phyloP scores from a whole-genome alignment of 2,888 invertebrate species.

The Folsomia manolachei region DNA sequence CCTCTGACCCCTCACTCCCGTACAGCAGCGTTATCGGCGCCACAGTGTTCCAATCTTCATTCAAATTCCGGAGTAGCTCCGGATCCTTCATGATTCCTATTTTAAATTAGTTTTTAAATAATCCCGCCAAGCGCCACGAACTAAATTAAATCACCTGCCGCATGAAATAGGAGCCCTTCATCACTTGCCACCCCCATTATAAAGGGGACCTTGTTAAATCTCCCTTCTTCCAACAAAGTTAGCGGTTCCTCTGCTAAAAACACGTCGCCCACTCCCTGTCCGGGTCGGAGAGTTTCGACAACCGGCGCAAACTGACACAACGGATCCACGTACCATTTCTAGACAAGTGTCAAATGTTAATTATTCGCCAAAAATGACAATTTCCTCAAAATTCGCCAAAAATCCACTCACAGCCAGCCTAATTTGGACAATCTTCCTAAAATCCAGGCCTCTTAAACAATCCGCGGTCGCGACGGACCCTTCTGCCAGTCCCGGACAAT shows the following conservation, averaged over 20 bases:
- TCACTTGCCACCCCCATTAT: slow-evolving; percentile 57
- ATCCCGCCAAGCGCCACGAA: not conserved
- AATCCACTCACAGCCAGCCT: slow-evolving; percentile 31
- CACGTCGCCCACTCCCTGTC: slow-evolving; percentile 52
- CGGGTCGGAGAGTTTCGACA: slow-evolving; percentile 54
- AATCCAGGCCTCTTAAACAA: slow-evolving; percentile 28
- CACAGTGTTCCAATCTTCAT: slow-evolving; percentile 42
- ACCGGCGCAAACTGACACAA: slow-evolving; percentile 57
- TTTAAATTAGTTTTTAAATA: too few species aligned
- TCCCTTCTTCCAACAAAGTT: slow-evolving; percentile 54
- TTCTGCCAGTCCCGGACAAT: slow-evolving; percentile 34
- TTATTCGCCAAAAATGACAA: too few species aligned
- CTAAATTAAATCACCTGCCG: slow-evolving; percentile 53
- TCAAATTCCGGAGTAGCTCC: slow-evolving; percentile 41
- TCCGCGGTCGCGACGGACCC: slow-evolving; percentile 28
- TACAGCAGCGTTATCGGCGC: slow-evolving; percentile 45
- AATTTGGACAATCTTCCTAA: slow-evolving; percentile 34
- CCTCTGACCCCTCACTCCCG: slow-evolving; percentile 23
- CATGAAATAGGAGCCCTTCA: slow-evolving; percentile 58
- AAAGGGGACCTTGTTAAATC: slow-evolving; percentile 57
- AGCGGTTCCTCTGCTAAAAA: slow-evolving; percentile 57
- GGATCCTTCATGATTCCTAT: slow-evolving; percentile 36
- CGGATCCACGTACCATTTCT: slow-evolving; percentile 59
- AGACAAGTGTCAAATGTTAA: slow-evolving; percentile 32
- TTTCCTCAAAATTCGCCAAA: too few species aligned